These are phyloP conservation scores for Sisyra terminalis DNA, from an alignment of 2,888 invertebrate genomes.

Conservation along the genomic window DNA sequence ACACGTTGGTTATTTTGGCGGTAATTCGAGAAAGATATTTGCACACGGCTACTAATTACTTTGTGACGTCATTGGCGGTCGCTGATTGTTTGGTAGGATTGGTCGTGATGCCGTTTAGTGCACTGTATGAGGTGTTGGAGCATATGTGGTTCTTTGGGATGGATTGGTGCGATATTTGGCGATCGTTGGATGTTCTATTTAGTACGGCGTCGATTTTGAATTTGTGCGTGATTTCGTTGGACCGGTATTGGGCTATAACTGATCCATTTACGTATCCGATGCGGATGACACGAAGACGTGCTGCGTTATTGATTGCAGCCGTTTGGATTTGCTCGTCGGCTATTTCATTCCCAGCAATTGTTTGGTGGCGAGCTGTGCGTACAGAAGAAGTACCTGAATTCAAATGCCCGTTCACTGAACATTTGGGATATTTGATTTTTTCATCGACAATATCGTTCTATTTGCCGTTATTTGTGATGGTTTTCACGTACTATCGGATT, in stretches of 20 bases:
- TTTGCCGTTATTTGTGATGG: constrained; percentile 90
- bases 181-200: constrained; percentile 90
- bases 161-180: constrained; percentile 96
- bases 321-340: constrained; percentile 96
- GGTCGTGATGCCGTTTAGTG: constrained; percentile 96
- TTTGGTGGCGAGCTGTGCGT: constrained; percentile 85
- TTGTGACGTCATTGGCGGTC: constrained; percentile 90
- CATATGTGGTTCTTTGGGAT: constrained; percentile 90
- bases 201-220: constrained; percentile 96
- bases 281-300: constrained; percentile 78
- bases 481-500: constrained; percentile 93
- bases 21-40: constrained; percentile 85
- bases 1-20: constrained; percentile 84
- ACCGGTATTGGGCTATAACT: constrained; percentile 97
- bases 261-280: constrained; percentile 96
- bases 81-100: constrained; percentile 93
- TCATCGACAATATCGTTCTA: constrained; percentile 97
- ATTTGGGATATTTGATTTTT: constrained; percentile 89
- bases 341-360: constrained; percentile 96
- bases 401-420: constrained; percentile 93
- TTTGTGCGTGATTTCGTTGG: constrained; percentile 90
- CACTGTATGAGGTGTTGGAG: constrained; percentile 73
- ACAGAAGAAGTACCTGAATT: constrained; percentile 63
- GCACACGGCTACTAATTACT: constrained; percentile 94
- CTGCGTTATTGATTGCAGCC: constrained; percentile 73